Conservation (phyloP, 2,113 vertebrate species). For the Pterocles orientalis region DNA sequence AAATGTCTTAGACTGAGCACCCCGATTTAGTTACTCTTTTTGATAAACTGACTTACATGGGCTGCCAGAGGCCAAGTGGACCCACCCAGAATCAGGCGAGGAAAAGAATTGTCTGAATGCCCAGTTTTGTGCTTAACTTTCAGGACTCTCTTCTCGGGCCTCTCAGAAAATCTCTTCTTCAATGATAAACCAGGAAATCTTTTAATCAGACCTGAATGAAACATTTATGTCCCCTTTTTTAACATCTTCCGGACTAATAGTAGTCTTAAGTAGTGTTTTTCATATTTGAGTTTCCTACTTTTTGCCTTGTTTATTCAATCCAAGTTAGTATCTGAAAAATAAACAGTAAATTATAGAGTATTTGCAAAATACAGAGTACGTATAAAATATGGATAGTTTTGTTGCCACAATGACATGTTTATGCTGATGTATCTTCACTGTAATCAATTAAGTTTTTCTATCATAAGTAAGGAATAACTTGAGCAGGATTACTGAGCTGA, state of each 20-base stretch:
- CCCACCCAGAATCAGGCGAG: background rate
- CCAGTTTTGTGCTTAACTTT: background rate
- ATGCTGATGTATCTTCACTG: background rate
- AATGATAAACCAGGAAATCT: constrained; percentile 22
- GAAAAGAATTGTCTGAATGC: background rate
- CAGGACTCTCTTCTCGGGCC: background rate
- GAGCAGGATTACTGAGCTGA: background rate
- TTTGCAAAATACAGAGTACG: background rate
- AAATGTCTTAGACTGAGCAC: background rate
- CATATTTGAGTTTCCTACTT: background rate
- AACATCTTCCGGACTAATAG: background rate
- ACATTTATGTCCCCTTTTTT: background rate
- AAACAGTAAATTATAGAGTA: background rate
- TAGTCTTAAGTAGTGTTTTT: background rate
- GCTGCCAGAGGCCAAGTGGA: constrained; percentile 6
- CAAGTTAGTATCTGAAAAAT: background rate
- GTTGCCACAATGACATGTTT: background rate
- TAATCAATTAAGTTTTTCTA: background rate
- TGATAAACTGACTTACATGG: background rate
- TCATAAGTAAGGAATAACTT: background rate
- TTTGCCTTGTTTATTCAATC: background rate
- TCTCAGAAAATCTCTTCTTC: constrained; percentile 2
- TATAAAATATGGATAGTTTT: background rate
- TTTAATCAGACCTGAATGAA: constrained; percentile 17
- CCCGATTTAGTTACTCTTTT: background rate